These are phyloP conservation scores for Corythornis vintsioides DNA, from an alignment of 2,113 vertebrate genomes.

Conservation along the genomic window DNA sequence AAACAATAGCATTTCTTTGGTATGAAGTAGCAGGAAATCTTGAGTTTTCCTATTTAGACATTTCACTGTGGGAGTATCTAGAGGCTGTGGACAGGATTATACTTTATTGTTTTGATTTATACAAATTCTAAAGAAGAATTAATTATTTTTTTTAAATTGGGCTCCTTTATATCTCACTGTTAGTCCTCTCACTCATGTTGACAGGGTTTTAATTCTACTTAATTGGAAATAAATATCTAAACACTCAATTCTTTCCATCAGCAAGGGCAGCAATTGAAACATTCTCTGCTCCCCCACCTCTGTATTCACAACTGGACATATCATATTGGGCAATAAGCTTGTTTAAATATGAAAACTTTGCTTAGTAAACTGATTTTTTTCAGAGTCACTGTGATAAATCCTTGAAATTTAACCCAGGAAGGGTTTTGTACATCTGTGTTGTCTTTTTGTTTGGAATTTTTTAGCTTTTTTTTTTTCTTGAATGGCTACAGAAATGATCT, in stretches of 20 bases:
- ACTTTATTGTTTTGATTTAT: not conserved
- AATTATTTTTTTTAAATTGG: not conserved
- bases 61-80: not conserved
- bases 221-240: conserved; percentile 48
- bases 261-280: not conserved
- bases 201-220: not conserved
- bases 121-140: not conserved
- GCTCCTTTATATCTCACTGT: not conserved
- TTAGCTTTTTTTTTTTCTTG: not conserved
- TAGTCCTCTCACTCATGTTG: not conserved
- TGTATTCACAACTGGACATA: not conserved
- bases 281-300: not conserved
- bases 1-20: not conserved
- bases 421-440: not conserved
- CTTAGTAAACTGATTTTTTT: not conserved
- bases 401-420: not conserved
- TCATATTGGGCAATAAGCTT: not conserved
- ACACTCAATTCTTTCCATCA: conserved; percentile 39
- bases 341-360: not conserved
- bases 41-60: not conserved
- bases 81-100: not conserved
- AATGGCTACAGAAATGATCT: not conserved
- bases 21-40: not conserved
- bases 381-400: not conserved
- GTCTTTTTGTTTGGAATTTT: not conserved